phyloP scores from a whole-genome alignment of 2,888 invertebrate genomes.

The Allygus modestus region DNA sequence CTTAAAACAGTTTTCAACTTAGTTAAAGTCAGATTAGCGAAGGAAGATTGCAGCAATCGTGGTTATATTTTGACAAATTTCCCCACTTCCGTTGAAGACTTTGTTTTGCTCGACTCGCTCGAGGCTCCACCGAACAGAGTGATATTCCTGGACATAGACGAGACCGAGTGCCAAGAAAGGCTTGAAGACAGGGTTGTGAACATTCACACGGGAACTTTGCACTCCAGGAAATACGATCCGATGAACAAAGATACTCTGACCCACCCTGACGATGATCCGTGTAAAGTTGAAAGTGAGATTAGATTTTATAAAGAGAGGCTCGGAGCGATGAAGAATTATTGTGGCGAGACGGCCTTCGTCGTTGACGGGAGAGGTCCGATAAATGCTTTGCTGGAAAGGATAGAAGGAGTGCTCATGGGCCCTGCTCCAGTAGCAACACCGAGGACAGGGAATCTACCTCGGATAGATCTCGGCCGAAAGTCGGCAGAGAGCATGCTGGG shows the following conservation, averaged over 20 bases:
- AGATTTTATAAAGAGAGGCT: slow-evolving; percentile 40
- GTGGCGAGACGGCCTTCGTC: slow-evolving; percentile 64
- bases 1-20: slow-evolving; percentile 31
- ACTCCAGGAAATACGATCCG: slow-evolving; percentile 53
- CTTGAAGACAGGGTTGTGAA: slow-evolving; percentile 74
- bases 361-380: slow-evolving; percentile 63
- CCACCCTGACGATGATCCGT: slow-evolving; percentile 66
- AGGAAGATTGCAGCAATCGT: slow-evolving; percentile 78
- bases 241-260: slow-evolving; percentile 60
- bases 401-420: slow-evolving; percentile 49
- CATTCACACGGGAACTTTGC: slow-evolving; percentile 74
- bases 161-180: slow-evolving; percentile 74
- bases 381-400: slow-evolving; percentile 57
- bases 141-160: slow-evolving; percentile 76
- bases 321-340: slow-evolving; percentile 66
- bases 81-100: slow-evolving; percentile 78
- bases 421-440: slow-evolving; percentile 41
- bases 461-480: not conserved
- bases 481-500: not conserved
- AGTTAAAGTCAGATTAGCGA: slow-evolving; percentile 71
- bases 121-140: slow-evolving; percentile 81
- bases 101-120: slow-evolving; percentile 79
- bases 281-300: slow-evolving; percentile 52
- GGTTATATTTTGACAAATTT: slow-evolving; percentile 83
- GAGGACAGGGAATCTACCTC: slow-evolving; percentile 2